Base-by-base conservation (phyloP, 2,888 invertebrate genomes). In the Ceriagrion tenellum region DNA sequence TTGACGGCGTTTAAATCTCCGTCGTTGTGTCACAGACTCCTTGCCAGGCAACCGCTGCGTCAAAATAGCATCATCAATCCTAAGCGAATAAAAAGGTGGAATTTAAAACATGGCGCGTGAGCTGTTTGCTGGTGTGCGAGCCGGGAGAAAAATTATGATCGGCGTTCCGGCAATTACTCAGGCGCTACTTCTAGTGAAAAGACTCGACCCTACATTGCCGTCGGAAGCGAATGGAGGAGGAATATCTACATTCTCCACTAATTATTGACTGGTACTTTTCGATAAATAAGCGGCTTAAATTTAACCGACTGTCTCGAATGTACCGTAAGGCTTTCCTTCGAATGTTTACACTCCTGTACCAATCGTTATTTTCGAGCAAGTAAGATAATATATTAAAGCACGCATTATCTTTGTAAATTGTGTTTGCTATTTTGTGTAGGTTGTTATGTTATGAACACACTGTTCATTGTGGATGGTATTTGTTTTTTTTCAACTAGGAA, bases 61-160 rank as follows among this genome's bases (percentile, higher is more conserved):
- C 81, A 81, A 81, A 81, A 81, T 35, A 81, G 18, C 81, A 81
- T 81, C 81, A 81, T 81, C 81, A 81, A 81, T 81, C 81, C 30
- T 81, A 35, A 30, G 81, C 81, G 4, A 3, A 35, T 81, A 35
- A 35, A 35, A 81, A 35, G 26, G 81, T 35, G 81, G 81, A 35
- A 16, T 81, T 81, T 81, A 13, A 35, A 35, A 35, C 81, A n/a
- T 12, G 23, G 69, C 69, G 26, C 69, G 35, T 16, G 35, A 81
- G 81, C 30, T 35, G 81, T 81, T 35, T 35, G 81, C 35, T 30
- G n/a, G n/a, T n/a, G n/a, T n/a, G n/a, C n/a, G n/a, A 74, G n/a
- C 81, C 81, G 16, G 35, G 30, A 26, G 81, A 81, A 81, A 81
- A 81, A 81, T 81, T 30, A 81, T 35, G 81, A 81, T 81, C 35